These are phyloP conservation scores for Drosophila fulvimacula DNA, from an alignment of 2,888 invertebrate species.

Conservation along the genomic window DNA sequence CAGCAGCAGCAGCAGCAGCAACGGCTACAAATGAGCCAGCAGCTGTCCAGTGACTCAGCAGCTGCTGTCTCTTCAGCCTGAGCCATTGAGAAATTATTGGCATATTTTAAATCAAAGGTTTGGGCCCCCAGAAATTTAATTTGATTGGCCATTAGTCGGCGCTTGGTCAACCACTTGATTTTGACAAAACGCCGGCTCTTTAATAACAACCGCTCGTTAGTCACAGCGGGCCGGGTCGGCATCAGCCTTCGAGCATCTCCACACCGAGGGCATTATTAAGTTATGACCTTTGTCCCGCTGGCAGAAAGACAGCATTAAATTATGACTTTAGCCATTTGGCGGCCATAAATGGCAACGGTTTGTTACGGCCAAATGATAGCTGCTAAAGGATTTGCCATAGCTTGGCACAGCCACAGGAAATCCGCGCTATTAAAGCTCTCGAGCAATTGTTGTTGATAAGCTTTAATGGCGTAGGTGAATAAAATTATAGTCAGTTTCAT, in stretches of 20 bases:
- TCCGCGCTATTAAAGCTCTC: constrained; percentile 24
- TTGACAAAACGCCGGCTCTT: constrained; percentile 40
- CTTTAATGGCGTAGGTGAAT: constrained; percentile 6
- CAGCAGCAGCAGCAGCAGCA: constrained; percentile 1
- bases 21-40: constrained; percentile 68
- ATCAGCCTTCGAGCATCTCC: constrained; percentile 4
- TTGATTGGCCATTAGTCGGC: constrained; percentile 55
- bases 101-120: constrained; percentile 63
- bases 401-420: constrained; percentile 4
- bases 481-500: constrained; percentile 12
- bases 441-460: constrained; percentile 34
- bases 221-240: constrained; percentile 36
- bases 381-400: constrained; percentile 54
- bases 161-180: constrained; percentile 36
- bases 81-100: constrained; percentile 63
- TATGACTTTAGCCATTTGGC: constrained; percentile 55
- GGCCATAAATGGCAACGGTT: constrained; percentile 56
- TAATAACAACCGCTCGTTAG: constrained; percentile 49
- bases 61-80: constrained; percentile 40
- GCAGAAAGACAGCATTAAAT: constrained; percentile 41
- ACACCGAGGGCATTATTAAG: constrained; percentile 34
- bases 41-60: constrained; percentile 73
- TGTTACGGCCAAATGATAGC: constrained; percentile 50
- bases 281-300: constrained; percentile 51
- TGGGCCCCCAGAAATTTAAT: constrained; percentile 45